These are phyloP conservation scores for Phenacoccus solenopsis DNA, from an alignment of 1,140 invertebrate species.

Conservation along the genomic window DNA sequence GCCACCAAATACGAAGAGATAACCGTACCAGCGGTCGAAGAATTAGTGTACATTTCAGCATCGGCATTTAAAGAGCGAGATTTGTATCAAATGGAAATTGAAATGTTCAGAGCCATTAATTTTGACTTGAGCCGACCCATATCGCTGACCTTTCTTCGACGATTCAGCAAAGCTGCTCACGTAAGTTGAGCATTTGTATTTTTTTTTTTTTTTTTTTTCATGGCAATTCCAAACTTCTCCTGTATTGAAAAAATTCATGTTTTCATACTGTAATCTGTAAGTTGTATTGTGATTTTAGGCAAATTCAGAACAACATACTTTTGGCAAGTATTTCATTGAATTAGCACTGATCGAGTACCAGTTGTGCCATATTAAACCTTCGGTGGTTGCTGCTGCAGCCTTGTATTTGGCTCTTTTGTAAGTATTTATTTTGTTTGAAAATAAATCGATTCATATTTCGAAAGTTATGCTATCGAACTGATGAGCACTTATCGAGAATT, in stretches of 20 bases:
- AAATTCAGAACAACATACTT: slow-evolving; percentile 56
- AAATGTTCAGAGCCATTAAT: slow-evolving; percentile 59
- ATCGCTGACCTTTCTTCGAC: slow-evolving; percentile 75
- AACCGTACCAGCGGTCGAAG: slow-evolving; percentile 69
- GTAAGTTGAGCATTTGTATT: slow-evolving; percentile 33
- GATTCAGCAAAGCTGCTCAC: slow-evolving; percentile 60
- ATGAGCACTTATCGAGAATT: too few relatives aligned
- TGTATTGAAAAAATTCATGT: too few relatives aligned
- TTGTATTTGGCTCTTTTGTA: slow-evolving; percentile 45
- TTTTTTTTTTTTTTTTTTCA: too few relatives aligned
- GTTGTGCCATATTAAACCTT: slow-evolving; percentile 67
- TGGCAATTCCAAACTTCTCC: too few relatives aligned
- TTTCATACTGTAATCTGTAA: too few relatives aligned
- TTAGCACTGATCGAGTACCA: slow-evolving; percentile 69
- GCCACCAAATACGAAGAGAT: slow-evolving; percentile 95
- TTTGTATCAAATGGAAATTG: slow-evolving; percentile 70
- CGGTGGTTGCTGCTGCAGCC: slow-evolving; percentile 59
- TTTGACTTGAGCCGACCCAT: slow-evolving; percentile 74
- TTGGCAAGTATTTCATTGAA: slow-evolving; percentile 91
- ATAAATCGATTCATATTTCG: too few relatives aligned
- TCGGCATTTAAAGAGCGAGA: slow-evolving; percentile 69
- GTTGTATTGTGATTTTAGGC: too few relatives aligned
- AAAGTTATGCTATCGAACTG: too few relatives aligned
- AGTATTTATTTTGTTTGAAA: too few relatives aligned
- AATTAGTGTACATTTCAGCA: slow-evolving; percentile 89